Conservation (phyloP, 2,113 vertebrate genomes). For the Dasyurus viverrinus region DNA sequence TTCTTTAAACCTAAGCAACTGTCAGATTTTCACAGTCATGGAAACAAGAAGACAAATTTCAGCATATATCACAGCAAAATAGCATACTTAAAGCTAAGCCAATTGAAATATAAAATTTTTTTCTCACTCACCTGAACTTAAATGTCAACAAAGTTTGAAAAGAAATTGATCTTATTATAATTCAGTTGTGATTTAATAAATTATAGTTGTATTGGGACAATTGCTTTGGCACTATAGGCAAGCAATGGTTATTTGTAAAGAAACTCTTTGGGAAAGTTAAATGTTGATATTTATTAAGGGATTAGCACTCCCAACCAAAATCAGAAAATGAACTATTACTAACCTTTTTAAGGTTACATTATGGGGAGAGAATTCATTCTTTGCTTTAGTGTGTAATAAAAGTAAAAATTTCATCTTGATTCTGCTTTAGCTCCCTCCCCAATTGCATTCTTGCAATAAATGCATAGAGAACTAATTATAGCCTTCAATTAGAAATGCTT, state of each 20-base stretch:
- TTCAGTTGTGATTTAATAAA: slow-evolving; percentile 1
- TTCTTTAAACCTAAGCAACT: slow-evolving; percentile 31
- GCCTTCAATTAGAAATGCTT: slow-evolving; percentile 1
- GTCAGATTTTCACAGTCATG: slow-evolving; percentile 10
- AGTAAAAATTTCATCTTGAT: not conserved
- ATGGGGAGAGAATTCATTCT: not conserved
- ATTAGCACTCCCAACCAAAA: not conserved
- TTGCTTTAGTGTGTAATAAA: not conserved
- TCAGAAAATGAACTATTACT: slow-evolving; percentile 10
- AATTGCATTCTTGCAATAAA: not conserved
- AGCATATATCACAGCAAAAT: not conserved
- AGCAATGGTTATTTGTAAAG: not conserved
- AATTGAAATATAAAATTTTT: not conserved
- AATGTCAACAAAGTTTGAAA: slow-evolving; percentile 30
- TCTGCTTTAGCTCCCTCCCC: not conserved
- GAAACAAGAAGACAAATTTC: not conserved
- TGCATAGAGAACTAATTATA: not conserved
- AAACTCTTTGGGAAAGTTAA: slow-evolving; percentile 19
- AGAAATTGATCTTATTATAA: not conserved
- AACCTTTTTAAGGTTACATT: slow-evolving; percentile 12
- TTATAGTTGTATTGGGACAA: slow-evolving; percentile 26
- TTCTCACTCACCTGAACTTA: slow-evolving; percentile 14
- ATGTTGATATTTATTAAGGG: slow-evolving; percentile 19
- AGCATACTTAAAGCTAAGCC: not conserved
- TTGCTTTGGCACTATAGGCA: not conserved